phyloP scores from a whole-genome alignment of 1,140 invertebrate genomes.

The Heliothis subflexa region DNA sequence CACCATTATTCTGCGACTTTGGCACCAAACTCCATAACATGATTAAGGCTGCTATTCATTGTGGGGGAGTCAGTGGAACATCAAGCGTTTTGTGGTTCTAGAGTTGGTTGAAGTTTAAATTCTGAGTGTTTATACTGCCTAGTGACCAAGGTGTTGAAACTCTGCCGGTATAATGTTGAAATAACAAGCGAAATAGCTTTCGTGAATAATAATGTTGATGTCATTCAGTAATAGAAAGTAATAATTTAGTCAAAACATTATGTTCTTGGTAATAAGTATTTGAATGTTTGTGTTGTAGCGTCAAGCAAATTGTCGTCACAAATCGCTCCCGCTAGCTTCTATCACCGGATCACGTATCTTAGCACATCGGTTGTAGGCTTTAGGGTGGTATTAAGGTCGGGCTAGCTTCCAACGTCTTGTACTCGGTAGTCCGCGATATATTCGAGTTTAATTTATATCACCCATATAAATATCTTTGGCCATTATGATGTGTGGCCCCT shows the following conservation, averaged over 20 bases:
- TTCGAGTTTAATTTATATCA: slow-evolving; percentile 74
- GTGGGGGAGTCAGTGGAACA: not conserved
- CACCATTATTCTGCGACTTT: slow-evolving; percentile 63
- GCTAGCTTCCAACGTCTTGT: slow-evolving; percentile 80
- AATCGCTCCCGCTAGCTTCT: slow-evolving; percentile 24
- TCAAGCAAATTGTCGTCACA: no score
- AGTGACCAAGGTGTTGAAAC: no score
- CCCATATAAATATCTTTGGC: slow-evolving; percentile 63
- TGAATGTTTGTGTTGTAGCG: no score
- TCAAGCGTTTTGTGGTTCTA: not conserved
- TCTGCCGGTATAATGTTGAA: no score
- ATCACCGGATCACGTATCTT: not conserved
- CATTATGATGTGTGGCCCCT: slow-evolving; percentile 58
- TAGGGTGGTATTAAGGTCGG: slow-evolving; percentile 67
- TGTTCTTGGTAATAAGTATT: no score
- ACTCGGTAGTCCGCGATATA: slow-evolving; percentile 58
- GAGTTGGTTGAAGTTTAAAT: not conserved
- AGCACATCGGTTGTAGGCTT: slow-evolving; percentile 45
- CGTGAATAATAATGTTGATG: no score
- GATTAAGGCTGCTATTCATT: slow-evolving; percentile 52
- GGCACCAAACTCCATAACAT: slow-evolving; percentile 62
- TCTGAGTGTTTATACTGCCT: no score
- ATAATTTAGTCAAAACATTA: no score
- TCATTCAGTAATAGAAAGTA: no score
- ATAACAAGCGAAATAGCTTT: no score